Base-by-base conservation (phyloP, 1,140 invertebrate genomes). In the Plutomurus gul region DNA sequence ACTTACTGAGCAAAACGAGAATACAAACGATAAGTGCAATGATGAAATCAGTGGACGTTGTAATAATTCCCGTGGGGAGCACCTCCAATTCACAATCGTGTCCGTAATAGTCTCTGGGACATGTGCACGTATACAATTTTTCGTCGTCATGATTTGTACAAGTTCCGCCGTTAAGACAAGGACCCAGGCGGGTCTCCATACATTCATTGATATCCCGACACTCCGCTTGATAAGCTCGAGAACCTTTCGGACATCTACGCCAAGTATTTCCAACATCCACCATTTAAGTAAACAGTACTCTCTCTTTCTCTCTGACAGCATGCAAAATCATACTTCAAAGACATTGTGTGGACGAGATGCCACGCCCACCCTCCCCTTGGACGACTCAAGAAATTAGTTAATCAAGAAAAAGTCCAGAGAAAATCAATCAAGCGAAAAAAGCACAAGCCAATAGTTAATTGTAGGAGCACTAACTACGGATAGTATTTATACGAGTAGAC, bases 201-300 rank as follows among this genome's bases (percentile, higher is more conserved):
- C 93, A 94, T 87, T 94, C 93, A 88, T 94, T 90, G 84, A 93
- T 90, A 87, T 94, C 93, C 82, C 90, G 87, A 85, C 93, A 94
- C 81, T 88, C 89, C 78, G 87, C 87, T 79, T 90, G 90, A 46
- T 88, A 88, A 76, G 89, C 88, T 84, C 88, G 88, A 83, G 91
- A 91, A 73, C 93, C 92, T 81, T 88, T 88, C 25, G 91, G 92
- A 88, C 93, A 94, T 88, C 93, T 94, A 88, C 47, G 27, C 16
- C 56, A 13, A 65, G 25, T 16, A 36, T 27, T 70, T 70, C 25
- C 46, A 43, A 75, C 73, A 49, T 49, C 16, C 56, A 65, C 56
- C 56, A 65, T 65, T n/a, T n/a, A n/a, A n/a, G n/a, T n/a, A n/a
- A n/a, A n/a, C n/a, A n/a, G n/a, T n/a, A n/a, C n/a, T n/a, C n/a